Evolutionary conservation across 2,888 invertebrate species (phyloP).

Genomic region (Liopterus haemorrhoidalis): DNA sequence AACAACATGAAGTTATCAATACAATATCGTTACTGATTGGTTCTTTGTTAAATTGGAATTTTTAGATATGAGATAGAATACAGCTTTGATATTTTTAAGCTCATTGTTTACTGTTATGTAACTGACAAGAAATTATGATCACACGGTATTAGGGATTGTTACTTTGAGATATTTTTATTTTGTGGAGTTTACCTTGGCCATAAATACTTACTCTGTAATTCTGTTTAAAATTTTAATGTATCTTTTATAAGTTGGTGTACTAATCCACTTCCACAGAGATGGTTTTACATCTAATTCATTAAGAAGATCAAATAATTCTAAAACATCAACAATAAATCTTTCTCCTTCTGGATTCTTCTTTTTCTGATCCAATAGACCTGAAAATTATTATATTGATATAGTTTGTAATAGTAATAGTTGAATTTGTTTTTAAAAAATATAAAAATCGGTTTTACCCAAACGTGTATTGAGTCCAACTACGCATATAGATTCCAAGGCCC

Average conservation of each 20-base stretch:
- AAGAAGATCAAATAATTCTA: conserved; percentile 36
- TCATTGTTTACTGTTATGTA: too few relatives aligned
- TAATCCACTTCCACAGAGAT: conserved; percentile 38
- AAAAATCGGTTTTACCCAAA: conserved; percentile 37
- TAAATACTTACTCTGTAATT: conserved; percentile 42
- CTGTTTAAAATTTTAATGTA: conserved; percentile 42
- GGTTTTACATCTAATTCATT: conserved; percentile 41
- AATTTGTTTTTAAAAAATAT: neutral
- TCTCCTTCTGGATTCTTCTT: conserved; percentile 41
- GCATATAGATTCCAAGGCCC: conserved; percentile 55
- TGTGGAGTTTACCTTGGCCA: too few relatives aligned
- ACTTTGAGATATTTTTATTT: too few relatives aligned
- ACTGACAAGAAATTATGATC: too few relatives aligned
- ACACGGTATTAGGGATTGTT: too few relatives aligned
- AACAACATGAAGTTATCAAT: too few relatives aligned
- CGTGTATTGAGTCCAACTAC: conserved; percentile 44
- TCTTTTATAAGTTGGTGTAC: conserved; percentile 39
- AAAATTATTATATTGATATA: conserved; percentile 13
- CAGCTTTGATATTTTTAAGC: too few relatives aligned
- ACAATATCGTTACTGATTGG: too few relatives aligned
- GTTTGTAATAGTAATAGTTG: neutral
- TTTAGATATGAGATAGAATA: too few relatives aligned
- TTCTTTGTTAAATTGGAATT: too few relatives aligned
- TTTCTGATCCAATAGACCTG: conserved; percentile 44
- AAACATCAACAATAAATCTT: conserved; percentile 42